Conservation (phyloP, 2,113 vertebrate species). For the Phalacrocorax brasilianus region DNA sequence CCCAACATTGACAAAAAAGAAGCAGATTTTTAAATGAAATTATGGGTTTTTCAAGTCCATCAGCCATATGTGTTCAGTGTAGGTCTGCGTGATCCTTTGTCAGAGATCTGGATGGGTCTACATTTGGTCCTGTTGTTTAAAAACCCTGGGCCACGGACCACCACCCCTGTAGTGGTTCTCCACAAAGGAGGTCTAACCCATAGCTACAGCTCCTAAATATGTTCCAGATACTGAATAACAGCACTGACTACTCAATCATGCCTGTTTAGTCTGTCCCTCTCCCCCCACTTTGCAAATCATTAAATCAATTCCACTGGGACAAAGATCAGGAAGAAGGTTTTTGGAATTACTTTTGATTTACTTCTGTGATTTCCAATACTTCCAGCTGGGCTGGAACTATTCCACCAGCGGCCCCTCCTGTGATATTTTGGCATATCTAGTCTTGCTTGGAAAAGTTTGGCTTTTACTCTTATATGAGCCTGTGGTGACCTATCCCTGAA, state of each 20-base stretch:
- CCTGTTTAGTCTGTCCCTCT: not conserved
- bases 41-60: not conserved
- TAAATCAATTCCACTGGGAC: not conserved
- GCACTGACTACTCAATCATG: not conserved
- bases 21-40: not conserved
- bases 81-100: not conserved
- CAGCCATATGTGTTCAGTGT: not conserved
- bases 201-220: not conserved
- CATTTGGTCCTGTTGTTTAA: not conserved
- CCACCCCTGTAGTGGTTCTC: not conserved
- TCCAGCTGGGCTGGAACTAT: conserved; percentile 38
- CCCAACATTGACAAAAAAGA: not conserved
- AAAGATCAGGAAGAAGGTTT: conserved; percentile 14
- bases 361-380: not conserved
- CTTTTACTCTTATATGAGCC: not conserved
- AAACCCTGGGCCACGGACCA: not conserved
- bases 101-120: not conserved
- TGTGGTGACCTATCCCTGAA: conserved; percentile 2
- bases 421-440: not conserved
- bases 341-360: conserved; percentile 8
- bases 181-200: not conserved
- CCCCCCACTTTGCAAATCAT: not conserved
- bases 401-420: conserved; percentile 11
- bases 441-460: not conserved
- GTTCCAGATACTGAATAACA: not conserved